Percentiles rank a stretch among this genome's conserved stretches.
Evolutionary conservation across 2,888 invertebrate species (phyloP).

Genomic region (Tortrix viridana): DNA sequence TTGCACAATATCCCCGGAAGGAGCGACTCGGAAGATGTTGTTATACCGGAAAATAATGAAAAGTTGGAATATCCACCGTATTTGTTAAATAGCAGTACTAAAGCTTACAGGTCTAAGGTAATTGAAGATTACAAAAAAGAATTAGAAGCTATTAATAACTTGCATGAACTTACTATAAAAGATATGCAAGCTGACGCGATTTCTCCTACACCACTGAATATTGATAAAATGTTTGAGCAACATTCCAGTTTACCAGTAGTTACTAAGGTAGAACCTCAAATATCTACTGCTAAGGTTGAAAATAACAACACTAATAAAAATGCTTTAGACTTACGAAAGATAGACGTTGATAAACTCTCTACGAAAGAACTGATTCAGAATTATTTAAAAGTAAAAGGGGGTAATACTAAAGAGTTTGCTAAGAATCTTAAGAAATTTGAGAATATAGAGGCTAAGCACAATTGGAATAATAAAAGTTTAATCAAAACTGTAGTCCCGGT

Average conservation of each 20-base stretch:
- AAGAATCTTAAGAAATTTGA: constrained; percentile 62
- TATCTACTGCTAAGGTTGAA: constrained; percentile 42
- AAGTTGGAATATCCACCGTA: constrained; percentile 73
- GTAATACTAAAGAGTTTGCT: constrained; percentile 53
- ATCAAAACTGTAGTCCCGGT: constrained; percentile 44
- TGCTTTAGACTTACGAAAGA: constrained; percentile 54
- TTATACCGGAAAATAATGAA: constrained; percentile 51
- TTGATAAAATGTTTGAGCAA: constrained; percentile 75
- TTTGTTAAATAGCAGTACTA: constrained; percentile 73
- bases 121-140: constrained; percentile 82
- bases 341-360: constrained; percentile 70
- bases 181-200: constrained; percentile 76
- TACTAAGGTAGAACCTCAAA: constrained; percentile 47
- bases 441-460: constrained; percentile 58
- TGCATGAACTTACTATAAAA: constrained; percentile 77
- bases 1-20: constrained; percentile 45
- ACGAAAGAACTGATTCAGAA: constrained; percentile 78
- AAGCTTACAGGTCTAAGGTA: constrained; percentile 80
- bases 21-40: constrained; percentile 47
- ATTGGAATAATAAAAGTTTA: constrained; percentile 68
- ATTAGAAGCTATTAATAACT: constrained; percentile 76
- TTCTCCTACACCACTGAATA: constrained; percentile 74
- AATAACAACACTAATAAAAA: constrained; percentile 29
- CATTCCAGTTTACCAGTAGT: constrained; percentile 53
- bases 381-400: constrained; percentile 76